These are phyloP conservation scores for Philaethria dido DNA, from an alignment of 2,888 invertebrate genomes.

Conservation along the genomic window DNA sequence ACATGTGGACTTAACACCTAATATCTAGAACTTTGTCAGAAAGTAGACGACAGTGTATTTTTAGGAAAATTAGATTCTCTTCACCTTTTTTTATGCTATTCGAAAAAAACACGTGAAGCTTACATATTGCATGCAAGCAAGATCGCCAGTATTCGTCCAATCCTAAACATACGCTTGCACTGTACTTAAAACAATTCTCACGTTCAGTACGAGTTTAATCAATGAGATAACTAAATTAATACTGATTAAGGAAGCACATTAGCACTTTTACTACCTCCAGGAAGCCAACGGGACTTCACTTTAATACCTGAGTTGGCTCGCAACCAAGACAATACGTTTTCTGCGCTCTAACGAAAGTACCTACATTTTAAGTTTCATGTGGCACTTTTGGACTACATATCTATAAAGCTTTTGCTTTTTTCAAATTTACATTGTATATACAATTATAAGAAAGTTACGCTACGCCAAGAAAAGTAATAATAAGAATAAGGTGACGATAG, in stretches of 20 bases:
- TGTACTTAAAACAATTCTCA: slow-evolving; percentile 30
- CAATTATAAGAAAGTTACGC: not conserved
- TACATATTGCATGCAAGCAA: not conserved
- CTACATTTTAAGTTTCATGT: not conserved
- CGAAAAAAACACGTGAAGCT: not conserved
- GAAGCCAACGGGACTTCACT: slow-evolving; percentile 39
- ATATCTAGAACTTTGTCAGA: too few species aligned
- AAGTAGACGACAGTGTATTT: too few species aligned
- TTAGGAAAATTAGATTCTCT: too few species aligned
- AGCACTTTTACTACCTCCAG: slow-evolving; percentile 36
- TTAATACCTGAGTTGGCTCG: slow-evolving; percentile 35
- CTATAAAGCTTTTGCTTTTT: not conserved
- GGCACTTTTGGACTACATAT: not conserved
- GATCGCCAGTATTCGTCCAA: not conserved
- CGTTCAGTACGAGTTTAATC: slow-evolving; percentile 35
- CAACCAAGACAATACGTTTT: slow-evolving; percentile 22
- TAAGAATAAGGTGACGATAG: not conserved
- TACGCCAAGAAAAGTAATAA: not conserved
- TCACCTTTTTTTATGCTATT: too few species aligned
- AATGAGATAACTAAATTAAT: slow-evolving; percentile 39
- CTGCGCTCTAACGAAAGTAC: not conserved
- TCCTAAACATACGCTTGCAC: not conserved
- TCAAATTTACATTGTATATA: not conserved
- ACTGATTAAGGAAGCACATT: slow-evolving; percentile 42
- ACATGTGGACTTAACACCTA: too few species aligned